Percentiles rank a stretch among this genome's conserved stretches.
These are phyloP conservation scores for Lepus timidus DNA, from an alignment of 2,113 vertebrate genomes.

Conservation along the genomic window DNA sequence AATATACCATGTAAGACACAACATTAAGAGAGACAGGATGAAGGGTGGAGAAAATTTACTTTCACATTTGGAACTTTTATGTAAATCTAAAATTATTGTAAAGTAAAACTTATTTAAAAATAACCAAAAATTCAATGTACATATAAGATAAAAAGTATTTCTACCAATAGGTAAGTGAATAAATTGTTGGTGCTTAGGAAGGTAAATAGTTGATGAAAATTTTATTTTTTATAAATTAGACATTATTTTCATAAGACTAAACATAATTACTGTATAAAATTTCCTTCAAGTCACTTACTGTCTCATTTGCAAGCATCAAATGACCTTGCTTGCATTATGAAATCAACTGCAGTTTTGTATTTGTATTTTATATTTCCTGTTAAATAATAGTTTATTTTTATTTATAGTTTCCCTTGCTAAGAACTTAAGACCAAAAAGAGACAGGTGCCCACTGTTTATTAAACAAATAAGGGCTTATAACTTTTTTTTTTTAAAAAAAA, in stretches of 20 bases:
- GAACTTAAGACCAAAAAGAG: neutral
- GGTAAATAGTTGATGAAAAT: neutral
- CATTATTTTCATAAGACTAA: neutral
- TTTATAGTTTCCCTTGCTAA: slow-evolving; percentile 13
- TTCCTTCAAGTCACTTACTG: neutral
- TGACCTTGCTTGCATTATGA: neutral
- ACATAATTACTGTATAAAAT: neutral
- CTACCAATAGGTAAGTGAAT: slow-evolving; percentile 12
- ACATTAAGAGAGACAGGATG: neutral
- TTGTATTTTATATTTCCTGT: slow-evolving; percentile 2
- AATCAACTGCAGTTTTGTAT: neutral
- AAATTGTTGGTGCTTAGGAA: neutral
- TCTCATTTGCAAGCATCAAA: neutral
- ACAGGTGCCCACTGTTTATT: neutral
- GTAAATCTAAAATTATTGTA: neutral
- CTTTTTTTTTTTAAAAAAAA: neutral
- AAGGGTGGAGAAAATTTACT: neutral
- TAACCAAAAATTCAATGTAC: neutral
- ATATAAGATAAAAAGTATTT: neutral
- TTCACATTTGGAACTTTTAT: neutral
- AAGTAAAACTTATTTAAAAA: neutral
- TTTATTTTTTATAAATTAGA: slow-evolving; percentile 28
- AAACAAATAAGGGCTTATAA: neutral
- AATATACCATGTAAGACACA: neutral
- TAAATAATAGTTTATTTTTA: neutral